phyloP scores from a whole-genome alignment of 2,113 vertebrate species.

The Anguilla rostrata region DNA sequence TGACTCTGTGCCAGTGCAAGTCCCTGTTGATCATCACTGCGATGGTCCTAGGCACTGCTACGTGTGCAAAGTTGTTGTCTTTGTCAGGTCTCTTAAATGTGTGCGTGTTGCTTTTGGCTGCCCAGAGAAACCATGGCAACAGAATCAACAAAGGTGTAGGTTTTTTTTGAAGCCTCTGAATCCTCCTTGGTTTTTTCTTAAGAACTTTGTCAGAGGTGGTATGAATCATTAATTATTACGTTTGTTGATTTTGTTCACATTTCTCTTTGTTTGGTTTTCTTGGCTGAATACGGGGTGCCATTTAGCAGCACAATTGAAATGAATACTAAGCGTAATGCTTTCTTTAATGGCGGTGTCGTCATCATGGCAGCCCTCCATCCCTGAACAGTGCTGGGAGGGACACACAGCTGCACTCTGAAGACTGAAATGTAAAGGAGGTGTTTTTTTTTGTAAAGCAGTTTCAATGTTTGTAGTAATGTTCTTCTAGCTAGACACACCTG shows the following conservation, averaged over 20 bases:
- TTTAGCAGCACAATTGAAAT: background rate
- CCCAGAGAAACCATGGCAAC: constrained; percentile 41
- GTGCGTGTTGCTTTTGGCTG: constrained; percentile 33
- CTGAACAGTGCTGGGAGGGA: background rate
- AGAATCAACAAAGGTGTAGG: constrained; percentile 33
- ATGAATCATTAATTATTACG: background rate
- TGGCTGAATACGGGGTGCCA: background rate
- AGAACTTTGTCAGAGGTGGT: background rate
- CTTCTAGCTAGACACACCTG: background rate
- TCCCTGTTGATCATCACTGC: background rate
- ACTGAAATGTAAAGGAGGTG: background rate
- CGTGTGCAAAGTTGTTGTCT: background rate
- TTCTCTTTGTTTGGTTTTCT: background rate
- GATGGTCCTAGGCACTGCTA: background rate
- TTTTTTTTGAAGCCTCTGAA: background rate
- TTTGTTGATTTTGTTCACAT: background rate
- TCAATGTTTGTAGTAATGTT: background rate
- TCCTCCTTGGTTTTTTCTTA: background rate
- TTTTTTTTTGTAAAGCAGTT: background rate
- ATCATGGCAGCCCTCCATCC: background rate
- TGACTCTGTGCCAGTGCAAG: background rate
- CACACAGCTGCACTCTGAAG: background rate
- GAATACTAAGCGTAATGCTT: background rate
- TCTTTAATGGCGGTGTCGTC: background rate
- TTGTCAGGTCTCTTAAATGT: background rate